Base-by-base conservation (phyloP, 1,140 invertebrate species). In the Proctacanthus coquilletti region DNA sequence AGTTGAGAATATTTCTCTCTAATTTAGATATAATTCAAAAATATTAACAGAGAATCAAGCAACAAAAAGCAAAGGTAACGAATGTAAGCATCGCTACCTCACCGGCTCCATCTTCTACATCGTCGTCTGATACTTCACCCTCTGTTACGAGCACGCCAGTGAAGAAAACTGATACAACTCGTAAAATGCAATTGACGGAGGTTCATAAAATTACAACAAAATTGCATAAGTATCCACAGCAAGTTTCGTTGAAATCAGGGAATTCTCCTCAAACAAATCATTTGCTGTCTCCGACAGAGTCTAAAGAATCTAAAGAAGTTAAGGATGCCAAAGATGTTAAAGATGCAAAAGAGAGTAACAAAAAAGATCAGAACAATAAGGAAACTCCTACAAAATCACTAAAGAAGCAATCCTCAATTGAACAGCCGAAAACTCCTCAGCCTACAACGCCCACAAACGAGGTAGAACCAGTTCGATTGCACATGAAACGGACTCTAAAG, bases 401-500 rank as follows among this genome's bases (percentile, higher is more conserved):
- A 17, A 32, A 32, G 15, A 10, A 32, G 30, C 30, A 32, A 15
- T 13, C 20, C 10, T 11, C 19, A 36, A 21, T 11, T 8, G 11
- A 21, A 30, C 17, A 14, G 20, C 8, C 14, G 41, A 55, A 42
- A 44, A 39, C 42, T 21, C 38, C 42, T 10, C 20, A 41, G 36
- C 40, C 30, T 34, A 13, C 11, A 21, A 38, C 15, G 38, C 44
- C 39, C 36, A 10, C 15, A 39, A 43, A 31, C 9, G 44, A 45
- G 63, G 2, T 74, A 1, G 83, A 87, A 49, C 75, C 78, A 1
- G 74, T 87, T 20, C 63, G 87, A 36, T 62, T 80, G 1, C 88
- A 80, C 60, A 82, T 89, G 11, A 69, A 77, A 21, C 86, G 83
- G 47, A 77, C 80, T 0, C 58, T 93, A 14, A 74, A 80, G 20